Percentiles rank a stretch among this genome's conserved stretches.
phyloP scores from a whole-genome alignment of 2,888 invertebrate genomes.

The Kuschelorhynchus macadamiae region DNA sequence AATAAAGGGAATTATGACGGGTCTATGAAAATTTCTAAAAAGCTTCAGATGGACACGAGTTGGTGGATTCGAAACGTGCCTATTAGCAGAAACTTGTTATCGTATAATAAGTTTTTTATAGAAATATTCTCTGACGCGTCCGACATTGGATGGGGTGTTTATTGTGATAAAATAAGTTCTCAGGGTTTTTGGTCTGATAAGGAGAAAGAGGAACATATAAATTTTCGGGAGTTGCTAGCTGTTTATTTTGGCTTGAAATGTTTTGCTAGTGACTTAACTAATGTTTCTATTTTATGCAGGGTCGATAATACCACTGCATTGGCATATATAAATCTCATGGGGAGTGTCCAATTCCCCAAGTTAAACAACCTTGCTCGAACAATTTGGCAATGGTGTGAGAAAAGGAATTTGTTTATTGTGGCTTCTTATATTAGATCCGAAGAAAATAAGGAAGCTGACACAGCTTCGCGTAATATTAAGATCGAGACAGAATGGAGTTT shows the following conservation, averaged over 20 bases:
- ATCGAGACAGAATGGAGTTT: constrained; percentile 7
- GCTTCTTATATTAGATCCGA: constrained; percentile 15
- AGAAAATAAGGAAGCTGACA: constrained; percentile 12
- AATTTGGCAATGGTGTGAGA: constrained; percentile 24
- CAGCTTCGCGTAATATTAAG: background rate
- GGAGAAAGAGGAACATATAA: no score
- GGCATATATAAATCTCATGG: background rate
- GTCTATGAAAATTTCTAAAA: no score
- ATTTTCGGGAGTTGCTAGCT: no score
- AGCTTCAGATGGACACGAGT: no score
- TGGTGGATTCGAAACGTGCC: no score
- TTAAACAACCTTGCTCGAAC: constrained; percentile 5
- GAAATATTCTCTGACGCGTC: no score
- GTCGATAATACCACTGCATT: constrained; percentile 20
- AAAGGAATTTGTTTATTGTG: constrained; percentile 12
- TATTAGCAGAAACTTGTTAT: no score
- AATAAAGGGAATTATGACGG: constrained; percentile 14
- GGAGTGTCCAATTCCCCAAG: constrained; percentile 13
- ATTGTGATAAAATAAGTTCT: no score
- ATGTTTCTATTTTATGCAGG: constrained; percentile 8
- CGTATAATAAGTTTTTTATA: no score
- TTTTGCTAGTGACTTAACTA: constrained; percentile 9
- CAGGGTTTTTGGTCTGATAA: no score
- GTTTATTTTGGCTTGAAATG: constrained; percentile 5
- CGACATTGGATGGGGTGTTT: no score